Evolutionary conservation across 23 tunicate genomes (phyloP).

Genomic region (Trididemnum miniatum): DNA sequence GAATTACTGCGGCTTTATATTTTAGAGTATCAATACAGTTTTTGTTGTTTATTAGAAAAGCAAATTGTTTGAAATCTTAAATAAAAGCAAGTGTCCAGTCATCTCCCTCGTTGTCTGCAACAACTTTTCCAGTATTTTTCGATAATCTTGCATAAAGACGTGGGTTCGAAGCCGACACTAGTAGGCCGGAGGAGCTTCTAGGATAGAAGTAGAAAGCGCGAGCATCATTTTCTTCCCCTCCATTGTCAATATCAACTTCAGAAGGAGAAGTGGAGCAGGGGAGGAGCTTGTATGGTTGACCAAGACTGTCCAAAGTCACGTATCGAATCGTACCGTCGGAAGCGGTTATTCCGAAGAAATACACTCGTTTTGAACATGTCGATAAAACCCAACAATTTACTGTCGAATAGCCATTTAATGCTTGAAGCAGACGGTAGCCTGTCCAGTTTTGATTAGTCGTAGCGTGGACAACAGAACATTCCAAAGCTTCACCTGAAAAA

Average conservation of each 20-base stretch:
- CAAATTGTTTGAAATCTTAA: no score
- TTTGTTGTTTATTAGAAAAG: no score
- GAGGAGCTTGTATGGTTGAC: neutral
- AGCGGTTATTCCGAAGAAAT: neutral
- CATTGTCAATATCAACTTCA: neutral
- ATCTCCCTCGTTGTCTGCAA: slow-evolving; percentile 3
- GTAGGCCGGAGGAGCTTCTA: neutral
- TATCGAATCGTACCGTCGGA: neutral
- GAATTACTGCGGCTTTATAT: no score
- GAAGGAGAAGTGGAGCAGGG: neutral
- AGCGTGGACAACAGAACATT: neutral
- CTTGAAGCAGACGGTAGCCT: neutral
- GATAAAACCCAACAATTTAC: neutral
- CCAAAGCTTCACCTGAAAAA: neutral
- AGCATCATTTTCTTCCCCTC: neutral
- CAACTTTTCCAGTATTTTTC: neutral
- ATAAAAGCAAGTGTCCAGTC: neutral
- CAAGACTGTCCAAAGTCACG: neutral
- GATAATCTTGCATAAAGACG: neutral
- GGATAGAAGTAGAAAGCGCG: neutral
- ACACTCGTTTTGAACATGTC: neutral
- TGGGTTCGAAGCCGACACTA: neutral
- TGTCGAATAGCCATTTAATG: neutral
- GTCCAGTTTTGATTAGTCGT: neutral
- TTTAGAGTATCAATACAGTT: no score